Evolutionary conservation across 1,140 invertebrate species (phyloP).

Genomic region (Drosophila grimshawi): DNA sequence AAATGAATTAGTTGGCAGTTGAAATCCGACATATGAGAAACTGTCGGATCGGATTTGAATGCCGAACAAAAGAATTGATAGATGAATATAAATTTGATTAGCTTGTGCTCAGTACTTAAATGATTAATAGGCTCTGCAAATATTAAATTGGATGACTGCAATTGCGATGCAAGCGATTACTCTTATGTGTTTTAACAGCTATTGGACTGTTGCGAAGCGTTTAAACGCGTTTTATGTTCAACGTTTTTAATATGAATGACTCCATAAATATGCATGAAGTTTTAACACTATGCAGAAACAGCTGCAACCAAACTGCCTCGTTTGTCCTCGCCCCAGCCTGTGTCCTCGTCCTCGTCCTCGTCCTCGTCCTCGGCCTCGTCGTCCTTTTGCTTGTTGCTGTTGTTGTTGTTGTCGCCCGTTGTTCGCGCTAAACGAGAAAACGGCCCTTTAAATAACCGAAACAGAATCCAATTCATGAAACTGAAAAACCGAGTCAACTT

Average conservation of each 20-base stretch:
- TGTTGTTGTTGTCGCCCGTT: background rate
- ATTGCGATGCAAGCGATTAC: slow-evolving; percentile 38
- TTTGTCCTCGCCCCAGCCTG: background rate
- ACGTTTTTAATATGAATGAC: slow-evolving; percentile 80
- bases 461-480: slow-evolving; percentile 64
- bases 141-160: slow-evolving; percentile 34
- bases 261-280: slow-evolving; percentile 83
- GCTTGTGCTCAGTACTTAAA: slow-evolving; percentile 1
- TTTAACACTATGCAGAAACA: slow-evolving; percentile 81
- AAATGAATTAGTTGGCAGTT: slow-evolving; percentile 54
- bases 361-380: background rate
- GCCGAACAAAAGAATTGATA: slow-evolving; percentile 12
- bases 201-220: slow-evolving; percentile 46
- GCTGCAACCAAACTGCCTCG: slow-evolving; percentile 43
- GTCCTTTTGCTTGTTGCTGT: background rate
- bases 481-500: slow-evolving; percentile 35
- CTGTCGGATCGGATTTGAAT: slow-evolving; percentile 38
- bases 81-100: slow-evolving; percentile 18
- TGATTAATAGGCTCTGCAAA: slow-evolving; percentile 19
- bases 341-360: background rate
- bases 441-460: slow-evolving; percentile 76
- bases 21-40: slow-evolving; percentile 46
- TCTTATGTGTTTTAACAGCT: slow-evolving; percentile 34
- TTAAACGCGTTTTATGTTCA: slow-evolving; percentile 75
- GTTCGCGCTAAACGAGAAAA: slow-evolving; percentile 56